Conservation (phyloP, 2,113 vertebrate species). For the Pachypanchax playfairii region DNA sequence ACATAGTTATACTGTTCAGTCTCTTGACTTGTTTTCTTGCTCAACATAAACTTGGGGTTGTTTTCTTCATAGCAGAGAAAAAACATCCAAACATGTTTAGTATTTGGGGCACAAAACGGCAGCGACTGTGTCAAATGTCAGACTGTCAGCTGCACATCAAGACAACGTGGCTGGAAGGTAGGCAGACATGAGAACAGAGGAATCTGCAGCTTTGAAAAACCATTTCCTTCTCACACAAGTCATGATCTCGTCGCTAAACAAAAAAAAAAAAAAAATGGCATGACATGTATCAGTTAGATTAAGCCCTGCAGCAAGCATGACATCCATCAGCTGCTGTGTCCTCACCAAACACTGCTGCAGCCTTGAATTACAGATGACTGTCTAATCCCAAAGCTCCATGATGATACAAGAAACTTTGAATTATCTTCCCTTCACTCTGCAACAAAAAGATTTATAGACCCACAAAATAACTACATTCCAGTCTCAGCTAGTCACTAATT, state of each 20-base stretch:
- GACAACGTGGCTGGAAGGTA: conserved; percentile 2
- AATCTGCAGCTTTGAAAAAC: conserved; percentile 38
- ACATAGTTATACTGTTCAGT: too few species aligned
- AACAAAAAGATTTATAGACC: conserved; percentile 14
- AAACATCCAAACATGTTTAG: not conserved
- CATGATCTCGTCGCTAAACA: conserved; percentile 34
- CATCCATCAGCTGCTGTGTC: conserved; percentile 42
- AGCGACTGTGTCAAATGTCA: not conserved
- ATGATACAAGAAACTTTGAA: conserved; percentile 28
- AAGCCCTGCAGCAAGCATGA: conserved; percentile 35
- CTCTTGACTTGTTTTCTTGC: not conserved
- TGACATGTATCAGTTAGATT: conserved; percentile 35
- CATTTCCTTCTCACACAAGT: conserved; percentile 23
- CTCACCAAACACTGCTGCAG: conserved; percentile 24
- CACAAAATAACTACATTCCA: conserved; percentile 43
- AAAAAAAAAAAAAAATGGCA: conserved; percentile 41
- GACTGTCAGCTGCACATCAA: conserved; percentile 7
- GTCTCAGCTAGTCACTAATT: conserved; percentile 63
- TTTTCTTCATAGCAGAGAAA: too few species aligned
- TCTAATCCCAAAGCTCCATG: conserved; percentile 24
- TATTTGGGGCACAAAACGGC: not conserved
- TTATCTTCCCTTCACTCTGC: conserved; percentile 34
- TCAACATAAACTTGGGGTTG: not conserved
- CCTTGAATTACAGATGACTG: conserved; percentile 30
- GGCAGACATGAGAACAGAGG: conserved; percentile 7